Percentiles rank a stretch among this genome's conserved stretches.
These are phyloP conservation scores for Cotesia vestalis DNA, from an alignment of 1,140 invertebrate species.

Conservation along the genomic window DNA sequence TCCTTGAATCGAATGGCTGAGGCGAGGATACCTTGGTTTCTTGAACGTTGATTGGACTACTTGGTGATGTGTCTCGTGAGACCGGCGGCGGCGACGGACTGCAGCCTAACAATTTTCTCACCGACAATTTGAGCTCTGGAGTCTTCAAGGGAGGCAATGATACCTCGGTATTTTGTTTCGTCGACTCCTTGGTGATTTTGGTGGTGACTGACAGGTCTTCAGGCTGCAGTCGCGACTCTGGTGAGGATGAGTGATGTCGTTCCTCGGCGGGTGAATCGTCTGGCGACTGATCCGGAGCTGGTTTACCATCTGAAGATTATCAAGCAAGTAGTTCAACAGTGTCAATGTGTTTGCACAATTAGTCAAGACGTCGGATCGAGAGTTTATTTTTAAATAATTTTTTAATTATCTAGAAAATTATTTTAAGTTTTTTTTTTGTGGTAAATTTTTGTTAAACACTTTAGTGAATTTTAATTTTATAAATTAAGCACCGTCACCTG, in stretches of 20 bases:
- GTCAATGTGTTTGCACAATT: no score
- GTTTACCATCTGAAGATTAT: slow-evolving; percentile 8
- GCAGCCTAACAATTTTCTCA: slow-evolving; percentile 55
- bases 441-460: no score
- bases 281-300: slow-evolving; percentile 37
- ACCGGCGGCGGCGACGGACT: slow-evolving; percentile 55
- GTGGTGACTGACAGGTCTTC: slow-evolving; percentile 49
- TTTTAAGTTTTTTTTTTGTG: no score
- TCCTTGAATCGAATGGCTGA: slow-evolving; percentile 35
- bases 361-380: no score
- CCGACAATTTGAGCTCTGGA: slow-evolving; percentile 57
- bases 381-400: no score
- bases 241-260: slow-evolving; percentile 47
- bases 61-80: slow-evolving; percentile 43
- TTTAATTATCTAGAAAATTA: no score
- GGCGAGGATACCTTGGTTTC: slow-evolving; percentile 43
- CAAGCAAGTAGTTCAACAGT: background rate
- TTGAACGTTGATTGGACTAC: slow-evolving; percentile 43
- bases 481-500: background rate
- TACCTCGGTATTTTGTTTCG: slow-evolving; percentile 26
- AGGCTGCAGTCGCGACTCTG: slow-evolving; percentile 53
- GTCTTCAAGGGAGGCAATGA: slow-evolving; percentile 47
- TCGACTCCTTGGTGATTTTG: slow-evolving; percentile 45
- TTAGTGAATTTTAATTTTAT: no score
- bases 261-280: slow-evolving; percentile 37